Evolutionary conservation across 2,797 vertebrate species (phyloP).

Genomic region (Pelobates cultripes): DNA sequence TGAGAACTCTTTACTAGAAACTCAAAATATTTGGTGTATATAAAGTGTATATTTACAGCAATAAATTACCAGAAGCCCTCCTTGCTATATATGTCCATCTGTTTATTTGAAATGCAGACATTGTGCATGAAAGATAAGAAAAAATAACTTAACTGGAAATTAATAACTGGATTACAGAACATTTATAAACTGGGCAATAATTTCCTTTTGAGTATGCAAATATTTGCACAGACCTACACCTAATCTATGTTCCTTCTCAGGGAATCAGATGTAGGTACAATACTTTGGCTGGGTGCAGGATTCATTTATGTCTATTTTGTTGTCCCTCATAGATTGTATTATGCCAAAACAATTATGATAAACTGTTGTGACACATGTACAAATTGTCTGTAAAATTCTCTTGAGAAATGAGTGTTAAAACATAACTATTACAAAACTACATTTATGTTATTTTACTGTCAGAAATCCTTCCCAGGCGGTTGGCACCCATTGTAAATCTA

Average conservation of each 20-base stretch:
- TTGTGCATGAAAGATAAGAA: too few species aligned
- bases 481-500: not conserved
- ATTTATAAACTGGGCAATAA: too few species aligned
- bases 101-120: too few species aligned
- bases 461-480: not conserved
- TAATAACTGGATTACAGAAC: too few species aligned
- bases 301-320: not conserved
- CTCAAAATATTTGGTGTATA: too few species aligned
- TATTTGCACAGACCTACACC: too few species aligned
- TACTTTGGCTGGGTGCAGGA: not conserved
- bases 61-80: too few species aligned
- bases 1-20: too few species aligned
- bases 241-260: not conserved
- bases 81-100: too few species aligned
- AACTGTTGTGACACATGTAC: not conserved
- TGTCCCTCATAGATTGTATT: not conserved
- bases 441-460: not conserved
- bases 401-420: not conserved
- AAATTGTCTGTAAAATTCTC: not conserved
- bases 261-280: not conserved
- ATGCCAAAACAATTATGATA: not conserved
- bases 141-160: too few species aligned
- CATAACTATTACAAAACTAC: constrained; percentile 1
- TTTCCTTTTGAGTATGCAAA: too few species aligned
- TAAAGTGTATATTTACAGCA: too few species aligned